A percentile compares a stretch with the other conserved stretches of the same genome.
Evolutionary conservation across 23 tunicate species (phyloP).

Genomic region (Pegea sp.): DNA sequence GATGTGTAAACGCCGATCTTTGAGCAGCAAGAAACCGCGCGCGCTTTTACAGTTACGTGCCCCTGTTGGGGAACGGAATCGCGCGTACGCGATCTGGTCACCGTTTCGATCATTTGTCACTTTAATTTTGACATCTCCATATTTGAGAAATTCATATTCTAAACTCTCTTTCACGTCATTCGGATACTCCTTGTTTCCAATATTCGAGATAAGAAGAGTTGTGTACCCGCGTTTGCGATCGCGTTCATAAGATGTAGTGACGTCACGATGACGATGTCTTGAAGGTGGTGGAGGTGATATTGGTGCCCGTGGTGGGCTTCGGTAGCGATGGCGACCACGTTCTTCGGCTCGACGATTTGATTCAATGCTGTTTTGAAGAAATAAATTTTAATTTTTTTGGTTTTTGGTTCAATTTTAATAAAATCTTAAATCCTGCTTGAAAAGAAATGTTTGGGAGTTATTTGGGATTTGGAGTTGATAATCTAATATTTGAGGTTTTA

Average conservation of each 20-base stretch:
- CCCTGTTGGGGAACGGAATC: constrained; percentile 52
- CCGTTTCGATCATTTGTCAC: constrained; percentile 49
- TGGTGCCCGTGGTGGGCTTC: not conserved
- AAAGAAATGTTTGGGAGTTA: no score
- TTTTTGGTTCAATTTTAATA: no score
- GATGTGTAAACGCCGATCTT: constrained; percentile 49
- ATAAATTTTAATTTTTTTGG: no score
- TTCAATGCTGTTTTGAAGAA: no score
- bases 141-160: constrained; percentile 69
- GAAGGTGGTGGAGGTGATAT: no score
- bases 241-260: not conserved
- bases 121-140: constrained; percentile 60
- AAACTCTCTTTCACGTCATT: constrained; percentile 85
- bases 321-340: not conserved
- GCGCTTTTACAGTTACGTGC: constrained; percentile 80
- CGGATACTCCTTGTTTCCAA: constrained; percentile 42
- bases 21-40: constrained; percentile 79
- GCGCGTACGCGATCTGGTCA: constrained; percentile 75
- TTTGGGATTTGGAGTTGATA: no score
- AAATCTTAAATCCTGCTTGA: no score
- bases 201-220: constrained; percentile 45
- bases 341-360: no score
- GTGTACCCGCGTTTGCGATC: constrained; percentile 7
- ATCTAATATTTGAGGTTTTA: no score
- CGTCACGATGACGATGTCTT: not conserved